Evolutionary conservation across 2,113 vertebrate genomes (phyloP).

Genomic region (Leptobrachium leishanense): DNA sequence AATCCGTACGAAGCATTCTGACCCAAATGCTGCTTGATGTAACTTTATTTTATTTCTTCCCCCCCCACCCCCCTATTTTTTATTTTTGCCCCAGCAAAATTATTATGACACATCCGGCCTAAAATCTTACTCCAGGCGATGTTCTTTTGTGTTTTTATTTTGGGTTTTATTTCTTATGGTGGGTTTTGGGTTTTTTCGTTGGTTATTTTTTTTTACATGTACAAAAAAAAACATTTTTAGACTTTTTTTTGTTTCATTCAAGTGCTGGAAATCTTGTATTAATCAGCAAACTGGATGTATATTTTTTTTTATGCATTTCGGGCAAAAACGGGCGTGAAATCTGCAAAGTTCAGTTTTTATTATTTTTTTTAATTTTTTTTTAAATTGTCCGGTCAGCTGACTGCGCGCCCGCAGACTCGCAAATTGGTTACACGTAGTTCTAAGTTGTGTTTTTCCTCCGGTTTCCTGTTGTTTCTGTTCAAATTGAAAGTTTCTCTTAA

Average conservation of each 20-base stretch:
- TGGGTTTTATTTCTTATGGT: slow-evolving; percentile 38
- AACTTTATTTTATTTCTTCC: slow-evolving; percentile 34
- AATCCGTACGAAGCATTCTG: slow-evolving; percentile 60
- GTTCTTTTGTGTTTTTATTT: slow-evolving; percentile 69
- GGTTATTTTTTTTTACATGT: slow-evolving; percentile 63
- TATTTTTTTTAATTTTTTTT: too few relatives aligned
- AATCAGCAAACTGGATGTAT: slow-evolving; percentile 31
- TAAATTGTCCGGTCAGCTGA: too few relatives aligned
- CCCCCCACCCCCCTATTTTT: too few relatives aligned
- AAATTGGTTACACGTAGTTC: too few relatives aligned
- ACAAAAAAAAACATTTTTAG: slow-evolving; percentile 64
- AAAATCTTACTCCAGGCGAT: slow-evolving; percentile 62
- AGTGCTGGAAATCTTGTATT: slow-evolving; percentile 51
- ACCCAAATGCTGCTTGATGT: slow-evolving; percentile 63
- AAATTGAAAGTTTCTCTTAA: too few relatives aligned
- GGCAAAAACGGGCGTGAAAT: slow-evolving; percentile 13
- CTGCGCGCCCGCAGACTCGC: too few relatives aligned
- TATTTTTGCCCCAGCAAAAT: slow-evolving; percentile 58
- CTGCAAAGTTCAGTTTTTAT: neutral
- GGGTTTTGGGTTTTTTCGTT: too few relatives aligned
- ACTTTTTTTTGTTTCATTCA: slow-evolving; percentile 60
- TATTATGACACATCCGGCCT: slow-evolving; percentile 64
- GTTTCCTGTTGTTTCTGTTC: too few relatives aligned
- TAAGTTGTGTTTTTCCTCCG: too few relatives aligned
- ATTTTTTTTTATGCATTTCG: slow-evolving; percentile 12